Conservation (phyloP, 2,888 invertebrate genomes). For the Teleogryllus oceanicus region DNA sequence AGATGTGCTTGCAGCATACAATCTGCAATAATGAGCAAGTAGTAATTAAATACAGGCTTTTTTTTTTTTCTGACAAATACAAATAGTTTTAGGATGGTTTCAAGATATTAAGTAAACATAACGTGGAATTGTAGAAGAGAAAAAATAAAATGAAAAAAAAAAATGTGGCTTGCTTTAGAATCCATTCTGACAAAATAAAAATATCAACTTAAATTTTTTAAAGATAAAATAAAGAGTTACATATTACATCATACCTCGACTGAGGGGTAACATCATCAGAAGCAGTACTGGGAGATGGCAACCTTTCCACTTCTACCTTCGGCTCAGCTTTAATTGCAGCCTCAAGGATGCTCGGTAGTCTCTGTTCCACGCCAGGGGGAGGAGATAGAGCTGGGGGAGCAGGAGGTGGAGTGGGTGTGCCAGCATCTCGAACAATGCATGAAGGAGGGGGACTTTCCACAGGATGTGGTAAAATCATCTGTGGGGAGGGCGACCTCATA, state of each 20-base stretch:
- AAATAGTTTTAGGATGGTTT: too few relatives aligned
- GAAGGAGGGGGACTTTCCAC: background rate
- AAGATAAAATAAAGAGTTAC: background rate
- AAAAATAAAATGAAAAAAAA: too few relatives aligned
- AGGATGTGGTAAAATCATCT: background rate
- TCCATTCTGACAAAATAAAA: background rate
- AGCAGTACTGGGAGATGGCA: conserved; percentile 48
- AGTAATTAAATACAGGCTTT: too few relatives aligned
- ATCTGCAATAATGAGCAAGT: conserved; percentile 42
- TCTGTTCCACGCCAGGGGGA: conserved; percentile 44
- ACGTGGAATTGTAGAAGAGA: too few relatives aligned
- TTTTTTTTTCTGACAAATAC: too few relatives aligned
- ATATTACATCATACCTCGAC: conserved; percentile 39
- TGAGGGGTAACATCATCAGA: conserved; percentile 52
- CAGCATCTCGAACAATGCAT: background rate
- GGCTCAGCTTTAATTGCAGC: conserved; percentile 86
- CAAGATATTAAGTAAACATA: too few relatives aligned
- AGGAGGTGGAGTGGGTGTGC: conserved; percentile 27
- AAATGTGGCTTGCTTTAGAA: background rate
- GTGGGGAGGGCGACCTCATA: conserved; percentile 23
- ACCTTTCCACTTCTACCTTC: conserved; percentile 67
- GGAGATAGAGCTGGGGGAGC: conserved; percentile 29
- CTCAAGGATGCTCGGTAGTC: conserved; percentile 70
- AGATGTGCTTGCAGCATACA: conserved; percentile 68
- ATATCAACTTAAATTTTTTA: background rate